Percentiles rank a stretch among this genome's conserved stretches.
These are phyloP conservation scores for Drosophila truncata DNA, from an alignment of 1,140 invertebrate genomes.

Conservation along the genomic window DNA sequence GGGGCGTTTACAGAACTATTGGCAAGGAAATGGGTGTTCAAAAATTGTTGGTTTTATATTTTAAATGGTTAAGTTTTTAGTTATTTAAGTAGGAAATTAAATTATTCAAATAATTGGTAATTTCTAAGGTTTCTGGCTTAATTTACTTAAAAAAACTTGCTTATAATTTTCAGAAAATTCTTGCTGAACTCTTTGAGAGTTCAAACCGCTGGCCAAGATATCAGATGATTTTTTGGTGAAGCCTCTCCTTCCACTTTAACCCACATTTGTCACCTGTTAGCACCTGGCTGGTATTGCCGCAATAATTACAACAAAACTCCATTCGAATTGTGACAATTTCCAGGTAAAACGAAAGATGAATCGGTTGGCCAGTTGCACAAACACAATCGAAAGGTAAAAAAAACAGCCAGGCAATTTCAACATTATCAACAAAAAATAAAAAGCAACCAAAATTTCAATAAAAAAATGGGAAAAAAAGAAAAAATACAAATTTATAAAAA, in stretches of 20 bases:
- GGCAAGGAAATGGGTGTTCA: not conserved
- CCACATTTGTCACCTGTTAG: slow-evolving; percentile 30
- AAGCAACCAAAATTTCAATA: not conserved
- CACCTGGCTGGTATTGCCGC: slow-evolving; percentile 19
- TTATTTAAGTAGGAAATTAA: not conserved
- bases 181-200: slow-evolving; percentile 4
- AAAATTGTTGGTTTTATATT: not conserved
- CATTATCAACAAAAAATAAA: slow-evolving; percentile 3
- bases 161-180: too few relatives aligned
- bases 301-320: slow-evolving; percentile 29
- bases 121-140: too few relatives aligned
- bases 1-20: slow-evolving; percentile 33
- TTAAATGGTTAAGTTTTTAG: not conserved
- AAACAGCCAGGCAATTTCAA: slow-evolving; percentile 18
- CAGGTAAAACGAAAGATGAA: slow-evolving; percentile 44
- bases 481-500: not conserved
- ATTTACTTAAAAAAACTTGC: too few relatives aligned
- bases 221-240: not conserved
- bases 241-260: not conserved
- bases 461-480: not conserved
- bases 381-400: slow-evolving; percentile 29
- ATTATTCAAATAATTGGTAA: too few relatives aligned
- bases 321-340: slow-evolving; percentile 36
- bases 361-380: slow-evolving; percentile 16
- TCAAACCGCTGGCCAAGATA: slow-evolving; percentile 4